Conservation (phyloP, 2,888 invertebrate species). For the Acanthosepion lycidas region DNA sequence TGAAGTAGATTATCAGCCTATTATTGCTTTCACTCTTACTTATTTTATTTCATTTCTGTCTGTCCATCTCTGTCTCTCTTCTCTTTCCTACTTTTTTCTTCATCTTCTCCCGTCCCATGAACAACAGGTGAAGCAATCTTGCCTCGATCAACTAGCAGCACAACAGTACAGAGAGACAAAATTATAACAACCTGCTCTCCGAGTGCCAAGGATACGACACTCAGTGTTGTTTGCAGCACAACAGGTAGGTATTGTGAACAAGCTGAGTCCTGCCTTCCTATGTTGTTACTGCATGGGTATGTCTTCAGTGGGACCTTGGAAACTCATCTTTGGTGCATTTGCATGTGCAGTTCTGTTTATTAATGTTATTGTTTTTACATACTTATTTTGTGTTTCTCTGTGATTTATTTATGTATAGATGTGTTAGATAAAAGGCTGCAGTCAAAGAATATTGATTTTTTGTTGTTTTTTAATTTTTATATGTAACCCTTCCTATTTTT, state of each 20-base stretch:
- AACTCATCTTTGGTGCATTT: too few relatives aligned
- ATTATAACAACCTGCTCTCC: neutral
- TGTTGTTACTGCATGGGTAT: neutral
- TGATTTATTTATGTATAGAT: too few relatives aligned
- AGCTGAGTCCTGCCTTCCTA: neutral
- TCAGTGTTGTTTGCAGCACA: neutral
- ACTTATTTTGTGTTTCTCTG: too few relatives aligned
- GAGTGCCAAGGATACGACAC: neutral
- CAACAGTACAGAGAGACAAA: neutral
- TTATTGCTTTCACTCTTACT: too few relatives aligned
- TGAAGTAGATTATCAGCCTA: too few relatives aligned
- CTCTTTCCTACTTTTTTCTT: neutral
- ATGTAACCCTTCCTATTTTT: too few relatives aligned
- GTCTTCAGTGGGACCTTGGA: neutral
- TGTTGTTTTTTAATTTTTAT: too few relatives aligned
- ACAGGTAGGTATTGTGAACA: neutral
- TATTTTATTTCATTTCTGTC: too few relatives aligned
- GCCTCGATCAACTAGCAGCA: neutral
- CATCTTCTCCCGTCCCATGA: constrained; percentile 12
- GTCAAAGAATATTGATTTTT: too few relatives aligned
- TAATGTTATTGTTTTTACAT: too few relatives aligned
- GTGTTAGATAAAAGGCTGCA: too few relatives aligned
- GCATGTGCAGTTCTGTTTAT: too few relatives aligned
- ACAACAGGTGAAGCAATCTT: constrained; percentile 33
- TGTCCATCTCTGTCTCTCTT: neutral